Evolutionary conservation across 2,113 vertebrate species (phyloP).

Genomic region (Aegithalos caudatus): DNA sequence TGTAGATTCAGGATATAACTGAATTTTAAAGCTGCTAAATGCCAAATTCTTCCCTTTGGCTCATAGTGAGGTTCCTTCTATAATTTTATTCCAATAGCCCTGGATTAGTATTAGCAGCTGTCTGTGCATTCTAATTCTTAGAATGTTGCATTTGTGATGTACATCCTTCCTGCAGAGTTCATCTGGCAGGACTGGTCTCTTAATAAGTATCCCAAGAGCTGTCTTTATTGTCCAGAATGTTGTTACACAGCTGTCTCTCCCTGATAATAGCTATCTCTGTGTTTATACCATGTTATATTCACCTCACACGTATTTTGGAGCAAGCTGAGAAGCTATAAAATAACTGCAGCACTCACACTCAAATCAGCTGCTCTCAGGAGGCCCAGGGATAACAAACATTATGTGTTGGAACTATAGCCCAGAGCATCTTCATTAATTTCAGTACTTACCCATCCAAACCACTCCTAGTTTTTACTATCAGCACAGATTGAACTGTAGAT

Average conservation of each 20-base stretch:
- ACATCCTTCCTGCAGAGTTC: background rate
- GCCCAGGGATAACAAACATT: background rate
- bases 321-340: background rate
- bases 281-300: background rate
- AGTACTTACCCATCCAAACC: background rate
- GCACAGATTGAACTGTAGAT: background rate
- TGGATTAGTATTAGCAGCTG: background rate
- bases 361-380: background rate
- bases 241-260: background rate
- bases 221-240: background rate
- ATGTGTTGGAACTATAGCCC: background rate
- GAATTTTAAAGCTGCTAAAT: background rate
- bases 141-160: background rate
- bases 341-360: background rate
- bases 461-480: background rate
- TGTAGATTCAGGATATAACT: background rate
- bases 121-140: background rate
- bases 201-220: background rate
- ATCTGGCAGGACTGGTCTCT: background rate
- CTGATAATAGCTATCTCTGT: background rate
- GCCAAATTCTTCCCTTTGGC: background rate
- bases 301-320: background rate
- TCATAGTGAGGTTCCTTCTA: background rate
- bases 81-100: background rate
- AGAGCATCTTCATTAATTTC: background rate